Evolutionary conservation across 2,888 invertebrate genomes (phyloP).

Genomic region (Oegoconia quadripuncta): DNA sequence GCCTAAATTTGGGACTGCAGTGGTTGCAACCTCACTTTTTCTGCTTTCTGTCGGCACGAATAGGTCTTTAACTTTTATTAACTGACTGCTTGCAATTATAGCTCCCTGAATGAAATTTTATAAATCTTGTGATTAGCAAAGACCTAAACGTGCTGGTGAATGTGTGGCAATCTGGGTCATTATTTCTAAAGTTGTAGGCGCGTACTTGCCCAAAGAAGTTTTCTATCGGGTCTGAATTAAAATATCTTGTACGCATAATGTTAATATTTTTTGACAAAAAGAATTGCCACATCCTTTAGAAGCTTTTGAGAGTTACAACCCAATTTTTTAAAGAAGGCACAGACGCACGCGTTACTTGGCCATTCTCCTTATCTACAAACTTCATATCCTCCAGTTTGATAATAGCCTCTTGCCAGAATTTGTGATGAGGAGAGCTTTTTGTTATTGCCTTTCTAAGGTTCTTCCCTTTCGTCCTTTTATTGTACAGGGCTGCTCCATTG

Average conservation of each 20-base stretch:
- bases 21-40: too few relatives aligned
- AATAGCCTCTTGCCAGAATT: slow-evolving; percentile 13
- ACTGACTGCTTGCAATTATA: too few relatives aligned
- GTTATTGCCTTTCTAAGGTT: slow-evolving; percentile 10
- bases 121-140: slow-evolving; percentile 23
- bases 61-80: too few relatives aligned
- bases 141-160: slow-evolving; percentile 25
- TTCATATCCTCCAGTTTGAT: slow-evolving; percentile 10
- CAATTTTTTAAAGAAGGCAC: slow-evolving; percentile 19
- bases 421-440: slow-evolving; percentile 4
- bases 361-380: slow-evolving; percentile 13
- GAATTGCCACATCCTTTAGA: slow-evolving; percentile 12
- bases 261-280: slow-evolving; percentile 9
- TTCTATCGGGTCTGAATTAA: slow-evolving; percentile 20
- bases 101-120: slow-evolving; percentile 22
- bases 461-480: slow-evolving; percentile 13
- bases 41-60: too few relatives aligned
- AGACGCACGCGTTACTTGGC: too few relatives aligned
- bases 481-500: slow-evolving; percentile 8
- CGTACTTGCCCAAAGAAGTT: slow-evolving; percentile 28
- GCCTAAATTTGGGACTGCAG: too few relatives aligned
- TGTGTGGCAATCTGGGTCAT: slow-evolving; percentile 22
- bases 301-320: slow-evolving; percentile 16
- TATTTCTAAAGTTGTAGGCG: slow-evolving; percentile 28
- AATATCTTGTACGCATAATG: slow-evolving; percentile 18